Base-by-base conservation (phyloP, 2,888 invertebrate genomes). In the Archaeoteleia sp. region DNA sequence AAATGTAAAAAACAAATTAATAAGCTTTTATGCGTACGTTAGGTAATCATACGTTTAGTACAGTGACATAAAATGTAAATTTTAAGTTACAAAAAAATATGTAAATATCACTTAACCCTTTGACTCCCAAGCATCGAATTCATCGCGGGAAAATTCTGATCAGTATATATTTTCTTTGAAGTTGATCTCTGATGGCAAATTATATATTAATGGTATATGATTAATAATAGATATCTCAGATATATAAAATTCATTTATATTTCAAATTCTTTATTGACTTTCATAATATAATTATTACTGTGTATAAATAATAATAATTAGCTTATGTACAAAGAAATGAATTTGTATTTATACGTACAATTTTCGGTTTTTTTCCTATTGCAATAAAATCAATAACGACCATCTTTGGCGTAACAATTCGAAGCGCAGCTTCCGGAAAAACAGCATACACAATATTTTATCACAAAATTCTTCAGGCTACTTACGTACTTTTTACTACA, bases 391-490 rank as follows among this genome's bases (percentile, higher is more conserved):
- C 32, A 67, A 57, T 57, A 67, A 62, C 62, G 57, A 57, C 42
- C 17, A 53, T 46, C 35, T 57, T 34, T 17, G 27, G 51, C 53
- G 53, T 30, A 67, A 67, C 67, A 67, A 67, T 49, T 57, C 57
- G 61, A 37, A 61, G 57, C 43, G 27, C 51, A 55, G 51, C 57
- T 61, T 54, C 58, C 58, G 51, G 62, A 46, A 62, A 63, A 68
- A 53, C 49, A 68, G 57, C 49, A 49, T 20, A 20, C 43, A 34
- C 54, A 60, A 40, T 68, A 57, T 45, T 57, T 60, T 68, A 68
- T 63, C 63, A 68, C 58, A 68, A 68, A 68, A 68, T 60, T 45
- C 23, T 40, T 63, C 46, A 55, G 49, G 13, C 58, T 68, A 68
- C 29, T 54, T 34, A 30, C 39, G 30, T 58, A 62, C 45, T 40